Base-by-base conservation (phyloP, 2,797 vertebrate species). In the Lutjanus campechanus region DNA sequence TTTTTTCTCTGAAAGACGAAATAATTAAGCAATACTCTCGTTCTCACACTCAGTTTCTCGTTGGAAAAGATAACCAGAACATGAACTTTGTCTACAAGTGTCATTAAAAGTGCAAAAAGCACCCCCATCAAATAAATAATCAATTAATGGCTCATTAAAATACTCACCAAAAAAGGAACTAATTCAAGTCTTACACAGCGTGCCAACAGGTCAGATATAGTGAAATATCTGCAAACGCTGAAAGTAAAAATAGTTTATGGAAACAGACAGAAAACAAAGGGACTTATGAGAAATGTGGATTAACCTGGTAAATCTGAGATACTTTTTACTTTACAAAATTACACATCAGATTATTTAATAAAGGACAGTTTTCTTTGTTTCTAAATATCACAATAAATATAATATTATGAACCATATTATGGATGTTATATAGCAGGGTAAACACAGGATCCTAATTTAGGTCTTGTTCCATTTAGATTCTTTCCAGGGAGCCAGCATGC, bases 1-100 rank as follows among this genome's bases (percentile, higher is more conserved):
- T 69, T 16, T 69, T 25, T 60, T 65, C 13, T 80, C 20, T 20
- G n/a, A 36, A 46, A 59, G n/a, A 25, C 9, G 8, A 43, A 68
- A 16, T 6, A 51, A 60, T 61, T 11, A 64, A 65, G 12, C 65
- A 80, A 69, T 22, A 59, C 11, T 71, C 40, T 41, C 43, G 41
- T 76, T 66, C n/a, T 55, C 29, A 36, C 11, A 44, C 54, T 16
- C 2, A 63, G 53, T 63, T 50, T 13, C 59, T 11, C 1, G 0
- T 59, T 5, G 7, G 19, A 53, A 66, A 61, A 36, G 9, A 54
- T n/a, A 46, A 44, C 36, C 4, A 10, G 20, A 53, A 17, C 7
- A 22, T 11, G 13, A 55, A 17, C 5, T 12, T 25, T 40, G 7
- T 49, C 16, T 51, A 12, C 13, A 40, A n/a, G 6, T 20, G 13